Percentiles rank a stretch among this genome's conserved stretches.
These are phyloP conservation scores for Semaprochilodus insignis DNA, from an alignment of 2,797 vertebrate species.

Conservation along the genomic window DNA sequence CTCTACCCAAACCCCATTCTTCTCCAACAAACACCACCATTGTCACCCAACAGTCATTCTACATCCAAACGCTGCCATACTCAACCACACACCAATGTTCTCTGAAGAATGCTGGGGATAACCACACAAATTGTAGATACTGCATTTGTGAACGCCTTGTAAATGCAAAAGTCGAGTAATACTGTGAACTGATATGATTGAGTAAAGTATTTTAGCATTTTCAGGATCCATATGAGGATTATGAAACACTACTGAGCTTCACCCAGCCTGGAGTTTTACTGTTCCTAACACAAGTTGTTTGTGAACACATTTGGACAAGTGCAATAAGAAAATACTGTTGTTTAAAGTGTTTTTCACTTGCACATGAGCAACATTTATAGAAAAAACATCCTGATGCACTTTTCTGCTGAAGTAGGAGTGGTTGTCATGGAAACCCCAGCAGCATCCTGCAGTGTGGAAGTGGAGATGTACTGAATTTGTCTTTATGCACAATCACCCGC, in stretches of 20 bases:
- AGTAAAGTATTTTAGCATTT: no score
- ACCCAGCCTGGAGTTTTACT: not conserved
- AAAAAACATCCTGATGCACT: slow-evolving; percentile 18
- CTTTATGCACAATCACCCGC: not conserved
- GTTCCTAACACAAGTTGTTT: not conserved
- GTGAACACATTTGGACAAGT: not conserved
- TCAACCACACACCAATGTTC: no score
- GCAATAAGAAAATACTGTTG: not conserved
- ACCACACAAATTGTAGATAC: no score
- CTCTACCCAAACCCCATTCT: no score
- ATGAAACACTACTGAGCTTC: not conserved
- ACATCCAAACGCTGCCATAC: no score
- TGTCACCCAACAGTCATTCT: no score
- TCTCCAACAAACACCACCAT: no score
- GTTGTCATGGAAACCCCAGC: slow-evolving; percentile 48
- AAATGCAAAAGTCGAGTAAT: no score
- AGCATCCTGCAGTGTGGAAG: slow-evolving; percentile 38
- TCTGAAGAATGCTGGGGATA: no score
- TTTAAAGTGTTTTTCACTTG: slow-evolving; percentile 8
- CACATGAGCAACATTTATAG: slow-evolving; percentile 9
- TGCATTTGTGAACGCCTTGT: no score
- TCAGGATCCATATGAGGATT: no score
- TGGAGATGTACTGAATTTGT: slow-evolving; percentile 15
- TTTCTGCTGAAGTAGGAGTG: slow-evolving; percentile 5
- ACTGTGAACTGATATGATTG: no score